Evolutionary conservation across 2,888 invertebrate species (phyloP).

Genomic region (Apotomis turbidana): DNA sequence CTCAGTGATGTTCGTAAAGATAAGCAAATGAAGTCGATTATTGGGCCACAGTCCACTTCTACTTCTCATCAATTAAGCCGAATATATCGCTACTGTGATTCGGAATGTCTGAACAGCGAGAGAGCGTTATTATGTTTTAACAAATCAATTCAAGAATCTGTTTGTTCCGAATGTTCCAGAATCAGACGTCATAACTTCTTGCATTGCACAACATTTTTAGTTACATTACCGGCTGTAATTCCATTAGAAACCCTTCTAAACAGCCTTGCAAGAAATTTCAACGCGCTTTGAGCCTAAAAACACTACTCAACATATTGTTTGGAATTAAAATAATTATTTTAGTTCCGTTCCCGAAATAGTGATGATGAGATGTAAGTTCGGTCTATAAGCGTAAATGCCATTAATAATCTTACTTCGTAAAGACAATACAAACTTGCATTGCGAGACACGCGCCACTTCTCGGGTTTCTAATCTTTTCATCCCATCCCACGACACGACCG

Average conservation of each 20-base stretch:
- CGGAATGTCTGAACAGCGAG: constrained; percentile 55
- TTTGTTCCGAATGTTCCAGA: constrained; percentile 1
- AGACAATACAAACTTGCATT: too few relatives aligned
- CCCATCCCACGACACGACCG: too few relatives aligned
- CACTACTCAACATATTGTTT: background rate
- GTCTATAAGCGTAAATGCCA: too few relatives aligned
- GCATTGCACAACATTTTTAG: background rate
- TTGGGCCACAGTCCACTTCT: constrained; percentile 22
- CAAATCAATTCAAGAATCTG: constrained; percentile 6
- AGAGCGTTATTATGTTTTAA: constrained; percentile 48
- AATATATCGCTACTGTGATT: constrained; percentile 53
- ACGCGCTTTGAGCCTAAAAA: background rate
- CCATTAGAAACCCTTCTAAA: background rate
- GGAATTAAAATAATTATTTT: too few relatives aligned
- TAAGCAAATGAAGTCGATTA: background rate
- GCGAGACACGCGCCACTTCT: too few relatives aligned
- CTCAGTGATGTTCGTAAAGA: background rate
- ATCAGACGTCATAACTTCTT: constrained; percentile 5
- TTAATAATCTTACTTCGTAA: too few relatives aligned
- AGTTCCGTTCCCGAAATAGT: too few relatives aligned
- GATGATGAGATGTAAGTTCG: too few relatives aligned
- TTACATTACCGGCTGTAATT: background rate
- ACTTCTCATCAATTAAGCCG: constrained; percentile 1
- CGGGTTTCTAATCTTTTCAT: too few relatives aligned
- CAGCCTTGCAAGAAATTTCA: background rate